These are phyloP conservation scores for Ligdia adustata DNA, from an alignment of 2,888 invertebrate species.

Conservation along the genomic window DNA sequence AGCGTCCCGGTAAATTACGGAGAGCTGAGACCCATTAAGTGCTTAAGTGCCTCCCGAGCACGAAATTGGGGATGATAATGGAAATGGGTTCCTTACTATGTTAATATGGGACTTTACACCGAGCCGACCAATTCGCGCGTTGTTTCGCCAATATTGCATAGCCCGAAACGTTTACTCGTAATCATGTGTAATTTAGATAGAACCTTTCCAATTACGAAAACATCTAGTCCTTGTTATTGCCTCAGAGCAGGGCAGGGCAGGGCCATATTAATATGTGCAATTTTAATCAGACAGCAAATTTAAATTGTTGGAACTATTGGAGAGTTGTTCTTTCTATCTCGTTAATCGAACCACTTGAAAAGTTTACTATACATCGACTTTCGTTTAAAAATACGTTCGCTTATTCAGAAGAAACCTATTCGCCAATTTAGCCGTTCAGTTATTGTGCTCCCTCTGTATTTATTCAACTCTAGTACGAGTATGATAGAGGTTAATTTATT, in stretches of 20 bases:
- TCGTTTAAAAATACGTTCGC: conserved; percentile 44
- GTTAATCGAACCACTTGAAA: no score
- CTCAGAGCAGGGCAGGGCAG: background rate
- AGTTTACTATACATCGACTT: conserved; percentile 40
- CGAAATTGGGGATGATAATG: conserved; percentile 82
- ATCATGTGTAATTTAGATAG: conserved; percentile 51
- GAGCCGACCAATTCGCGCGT: conserved; percentile 65
- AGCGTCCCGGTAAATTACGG: conserved; percentile 78
- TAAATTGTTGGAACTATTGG: no score
- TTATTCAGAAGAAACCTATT: conserved; percentile 43
- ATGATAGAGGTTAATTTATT: conserved; percentile 56
- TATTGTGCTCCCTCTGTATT: conserved; percentile 33
- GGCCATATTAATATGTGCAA: background rate
- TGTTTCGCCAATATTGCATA: conserved; percentile 62
- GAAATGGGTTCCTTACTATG: conserved; percentile 79
- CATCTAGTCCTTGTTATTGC: conserved; percentile 34
- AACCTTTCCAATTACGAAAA: conserved; percentile 42
- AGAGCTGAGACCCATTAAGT: conserved; percentile 81
- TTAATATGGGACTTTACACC: conserved; percentile 73
- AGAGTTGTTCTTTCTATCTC: no score
- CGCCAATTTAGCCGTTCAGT: conserved; percentile 57
- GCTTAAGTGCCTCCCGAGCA: conserved; percentile 81
- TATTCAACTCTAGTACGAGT: conserved; percentile 39
- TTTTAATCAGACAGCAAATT: no score
- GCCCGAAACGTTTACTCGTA: conserved; percentile 45